Evolutionary conservation across 2,113 vertebrate genomes (phyloP).

Genomic region (Marmota flaviventris): DNA sequence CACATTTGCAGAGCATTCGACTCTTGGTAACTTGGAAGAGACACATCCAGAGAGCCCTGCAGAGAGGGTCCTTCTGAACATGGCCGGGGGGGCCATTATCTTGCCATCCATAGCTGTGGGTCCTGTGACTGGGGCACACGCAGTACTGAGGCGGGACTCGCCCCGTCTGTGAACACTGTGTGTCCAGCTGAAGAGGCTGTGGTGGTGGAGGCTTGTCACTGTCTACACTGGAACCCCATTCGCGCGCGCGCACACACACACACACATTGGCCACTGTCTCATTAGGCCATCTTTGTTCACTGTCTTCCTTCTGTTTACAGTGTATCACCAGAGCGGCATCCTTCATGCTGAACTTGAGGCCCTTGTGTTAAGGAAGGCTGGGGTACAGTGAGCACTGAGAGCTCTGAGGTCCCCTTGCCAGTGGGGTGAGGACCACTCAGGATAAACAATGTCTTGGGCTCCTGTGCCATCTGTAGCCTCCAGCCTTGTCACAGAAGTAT

Average conservation of each 20-base stretch:
- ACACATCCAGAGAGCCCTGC: neutral
- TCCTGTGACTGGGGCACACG: neutral
- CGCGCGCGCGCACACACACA: no score
- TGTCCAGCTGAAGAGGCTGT: neutral
- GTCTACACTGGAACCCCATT: neutral
- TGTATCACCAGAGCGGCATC: no score
- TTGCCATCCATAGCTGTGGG: neutral
- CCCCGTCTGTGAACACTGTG: no score
- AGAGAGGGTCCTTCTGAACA: neutral
- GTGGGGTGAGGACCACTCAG: neutral
- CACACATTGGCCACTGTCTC: neutral
- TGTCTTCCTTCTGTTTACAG: neutral
- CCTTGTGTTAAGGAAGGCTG: neutral
- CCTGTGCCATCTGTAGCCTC: neutral
- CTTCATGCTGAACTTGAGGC: neutral
- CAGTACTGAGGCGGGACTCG: neutral
- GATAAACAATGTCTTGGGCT: rapidly evolving
- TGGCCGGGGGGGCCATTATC: neutral
- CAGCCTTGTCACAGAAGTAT: neutral
- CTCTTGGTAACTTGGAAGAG: neutral
- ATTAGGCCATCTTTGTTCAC: neutral
- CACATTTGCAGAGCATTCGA: neutral
- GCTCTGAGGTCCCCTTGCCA: neutral
- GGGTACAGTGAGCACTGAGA: neutral
- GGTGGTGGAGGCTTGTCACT: no score